Evolutionary conservation across 2,888 invertebrate genomes (phyloP), one percentile per base, ranked within the genome.

Genomic region (Eupelmus urozonus): DNA sequence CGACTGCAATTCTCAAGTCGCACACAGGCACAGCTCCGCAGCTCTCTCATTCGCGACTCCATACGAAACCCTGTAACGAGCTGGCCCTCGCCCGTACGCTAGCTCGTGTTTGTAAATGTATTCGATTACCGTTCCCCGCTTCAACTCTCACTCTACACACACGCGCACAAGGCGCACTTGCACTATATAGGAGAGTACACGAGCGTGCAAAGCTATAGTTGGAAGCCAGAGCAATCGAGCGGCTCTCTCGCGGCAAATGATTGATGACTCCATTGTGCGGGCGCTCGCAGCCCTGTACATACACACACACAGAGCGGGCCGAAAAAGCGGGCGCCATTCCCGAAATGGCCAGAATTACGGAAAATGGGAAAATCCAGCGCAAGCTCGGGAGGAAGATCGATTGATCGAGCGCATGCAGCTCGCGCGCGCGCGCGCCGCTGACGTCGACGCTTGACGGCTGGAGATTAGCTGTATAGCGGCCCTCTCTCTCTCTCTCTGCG

Each of bases 191-290:
- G 13, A 53, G 29, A 34, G 29, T 13, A 20, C 11, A 23, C 29
- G 7, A 9, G 60, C 42, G 51, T 57, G 76, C 76, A 79, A 75
- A 59, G 49, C 55, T 74, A 71, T 55, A 57, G 34, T 16, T 69
- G 49, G 69, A 59, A 49, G 57, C 51, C 65, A n/a, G 16, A 84
- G 87, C 88, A 85, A 87, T 87, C 87, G 86, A 86, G 85, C 83
- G 81, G 85, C 86, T 88, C 86, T 88, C 85, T 84, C 85, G 84
- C 85, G 84, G 85, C 83, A 87, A 87, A 89, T 89, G 89, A 89
- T 89, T 86, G 89, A 89, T 89, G 88, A 88, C 88, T 89, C 88
- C 85, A 89, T 89, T 89, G 89, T 89, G 85, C 84, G 83, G 83
- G 84, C 81, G 85, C 86, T 85, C 67, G 7, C 53, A 5, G 27